These are phyloP conservation scores for Formica selysi DNA, from an alignment of 1,140 invertebrate genomes.

Conservation along the genomic window DNA sequence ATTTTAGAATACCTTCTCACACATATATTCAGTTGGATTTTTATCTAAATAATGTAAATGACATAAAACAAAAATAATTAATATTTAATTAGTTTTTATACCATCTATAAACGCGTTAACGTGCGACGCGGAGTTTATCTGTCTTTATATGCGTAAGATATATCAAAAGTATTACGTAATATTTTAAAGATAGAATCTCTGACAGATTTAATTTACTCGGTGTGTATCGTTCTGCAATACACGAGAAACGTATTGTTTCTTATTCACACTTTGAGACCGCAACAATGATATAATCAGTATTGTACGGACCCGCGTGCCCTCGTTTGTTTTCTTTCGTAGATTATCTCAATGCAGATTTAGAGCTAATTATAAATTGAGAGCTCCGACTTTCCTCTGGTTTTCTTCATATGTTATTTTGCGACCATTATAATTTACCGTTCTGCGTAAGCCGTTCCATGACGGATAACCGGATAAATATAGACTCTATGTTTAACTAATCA, in stretches of 20 bases:
- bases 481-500: conserved; percentile 59
- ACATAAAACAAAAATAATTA: conserved; percentile 4
- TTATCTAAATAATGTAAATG: conserved; percentile 8
- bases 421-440: conserved; percentile 33
- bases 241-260: background rate
- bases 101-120: background rate
- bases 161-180: background rate
- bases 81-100: background rate
- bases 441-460: conserved; percentile 20
- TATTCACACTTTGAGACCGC: conserved; percentile 10
- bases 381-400: conserved; percentile 36
- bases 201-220: background rate
- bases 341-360: conserved; percentile 49
- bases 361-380: conserved; percentile 54
- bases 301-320: background rate
- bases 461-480: conserved; percentile 54
- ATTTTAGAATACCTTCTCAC: conserved; percentile 18
- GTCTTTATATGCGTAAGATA: background rate
- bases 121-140: too few species aligned
- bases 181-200: background rate
- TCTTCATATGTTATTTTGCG: conserved; percentile 50
- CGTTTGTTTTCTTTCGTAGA: conserved; percentile 49
- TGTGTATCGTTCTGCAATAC: background rate
- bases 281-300: conserved; percentile 44
- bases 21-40: background rate